phyloP scores from a whole-genome alignment of 2,888 invertebrate genomes.

The Pycnomerus fuliginosus region DNA sequence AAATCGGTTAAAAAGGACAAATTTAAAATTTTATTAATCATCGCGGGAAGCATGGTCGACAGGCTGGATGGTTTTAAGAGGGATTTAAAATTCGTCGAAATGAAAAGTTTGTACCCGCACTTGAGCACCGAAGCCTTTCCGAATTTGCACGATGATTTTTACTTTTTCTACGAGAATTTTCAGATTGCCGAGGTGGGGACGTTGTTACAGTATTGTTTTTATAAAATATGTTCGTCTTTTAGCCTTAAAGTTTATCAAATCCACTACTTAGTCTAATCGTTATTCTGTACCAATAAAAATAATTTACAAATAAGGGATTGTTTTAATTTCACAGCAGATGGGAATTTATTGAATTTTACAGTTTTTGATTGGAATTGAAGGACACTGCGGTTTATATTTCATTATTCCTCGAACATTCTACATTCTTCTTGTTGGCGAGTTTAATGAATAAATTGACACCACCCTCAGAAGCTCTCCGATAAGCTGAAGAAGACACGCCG shows the following conservation, averaged over 20 bases:
- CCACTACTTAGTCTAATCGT: too few species aligned
- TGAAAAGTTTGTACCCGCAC: slow-evolving; percentile 72
- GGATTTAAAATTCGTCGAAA: slow-evolving; percentile 55
- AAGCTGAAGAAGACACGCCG: slow-evolving; percentile 58
- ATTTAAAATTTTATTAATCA: slow-evolving; percentile 68
- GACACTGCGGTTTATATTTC: slow-evolving; percentile 14
- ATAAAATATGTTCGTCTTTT: too few species aligned
- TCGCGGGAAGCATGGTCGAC: slow-evolving; percentile 67
- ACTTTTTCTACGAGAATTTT: slow-evolving; percentile 28
- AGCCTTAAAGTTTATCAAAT: too few species aligned
- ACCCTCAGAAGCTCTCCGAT: slow-evolving; percentile 79
- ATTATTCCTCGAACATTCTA: slow-evolving; percentile 18
- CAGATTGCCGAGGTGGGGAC: slow-evolving; percentile 13
- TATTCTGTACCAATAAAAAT: too few species aligned
- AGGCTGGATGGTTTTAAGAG: slow-evolving; percentile 54
- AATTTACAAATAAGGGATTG: too few species aligned
- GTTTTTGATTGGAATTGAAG: too few species aligned
- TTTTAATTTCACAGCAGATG: too few species aligned
- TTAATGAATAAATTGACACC: slow-evolving; percentile 72
- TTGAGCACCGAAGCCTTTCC: slow-evolving; percentile 75
- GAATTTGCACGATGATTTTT: slow-evolving; percentile 53
- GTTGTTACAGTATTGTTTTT: too few species aligned
- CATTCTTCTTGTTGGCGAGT: slow-evolving; percentile 13
- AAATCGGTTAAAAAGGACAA: slow-evolving; percentile 51
- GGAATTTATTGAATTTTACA: too few species aligned